These are phyloP conservation scores for Enteromius anoplus DNA, from an alignment of 2,797 vertebrate species.

Conservation along the genomic window DNA sequence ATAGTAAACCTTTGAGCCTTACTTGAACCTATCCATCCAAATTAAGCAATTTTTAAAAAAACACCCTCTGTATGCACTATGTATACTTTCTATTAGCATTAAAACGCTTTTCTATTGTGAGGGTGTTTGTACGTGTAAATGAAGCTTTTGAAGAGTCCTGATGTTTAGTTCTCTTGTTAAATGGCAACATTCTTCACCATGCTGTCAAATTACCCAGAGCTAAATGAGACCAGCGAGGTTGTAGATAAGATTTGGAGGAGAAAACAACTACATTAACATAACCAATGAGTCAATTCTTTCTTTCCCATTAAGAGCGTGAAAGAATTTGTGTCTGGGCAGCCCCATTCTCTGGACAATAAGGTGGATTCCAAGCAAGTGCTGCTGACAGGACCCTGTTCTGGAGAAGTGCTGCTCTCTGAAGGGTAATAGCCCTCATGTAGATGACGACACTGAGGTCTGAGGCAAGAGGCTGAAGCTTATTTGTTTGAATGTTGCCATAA, in stretches of 20 bases:
- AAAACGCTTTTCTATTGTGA: conserved; percentile 62
- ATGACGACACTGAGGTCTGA: conserved; percentile 70
- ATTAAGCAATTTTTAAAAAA: background rate
- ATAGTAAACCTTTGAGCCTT: background rate
- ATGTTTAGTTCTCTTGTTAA: conserved; percentile 66
- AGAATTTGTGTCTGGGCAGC: conserved; percentile 75
- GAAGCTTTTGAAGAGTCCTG: conserved; percentile 55
- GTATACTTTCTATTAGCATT: conserved; percentile 47
- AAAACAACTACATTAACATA: conserved; percentile 78
- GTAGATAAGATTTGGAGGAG: conserved; percentile 71
- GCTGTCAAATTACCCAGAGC: conserved; percentile 71
- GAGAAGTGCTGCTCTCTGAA: conserved; percentile 67
- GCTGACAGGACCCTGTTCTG: conserved; percentile 64
- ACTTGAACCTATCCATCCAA: background rate
- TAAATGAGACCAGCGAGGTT: conserved; percentile 69
- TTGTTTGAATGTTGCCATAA: conserved; percentile 74
- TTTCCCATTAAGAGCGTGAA: conserved; percentile 70
- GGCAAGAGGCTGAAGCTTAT: conserved; percentile 72
- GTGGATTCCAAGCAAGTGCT: conserved; percentile 71
- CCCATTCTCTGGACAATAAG: conserved; percentile 73
- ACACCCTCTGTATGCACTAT: background rate
- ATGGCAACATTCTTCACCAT: conserved; percentile 68
- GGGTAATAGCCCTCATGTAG: conserved; percentile 65
- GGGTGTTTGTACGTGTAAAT: conserved; percentile 66
- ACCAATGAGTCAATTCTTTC: conserved; percentile 73